Evolutionary conservation across 2,113 vertebrate species (phyloP), one percentile per base, ranked within the genome.

Genomic region (Fulmarus glacialis): DNA sequence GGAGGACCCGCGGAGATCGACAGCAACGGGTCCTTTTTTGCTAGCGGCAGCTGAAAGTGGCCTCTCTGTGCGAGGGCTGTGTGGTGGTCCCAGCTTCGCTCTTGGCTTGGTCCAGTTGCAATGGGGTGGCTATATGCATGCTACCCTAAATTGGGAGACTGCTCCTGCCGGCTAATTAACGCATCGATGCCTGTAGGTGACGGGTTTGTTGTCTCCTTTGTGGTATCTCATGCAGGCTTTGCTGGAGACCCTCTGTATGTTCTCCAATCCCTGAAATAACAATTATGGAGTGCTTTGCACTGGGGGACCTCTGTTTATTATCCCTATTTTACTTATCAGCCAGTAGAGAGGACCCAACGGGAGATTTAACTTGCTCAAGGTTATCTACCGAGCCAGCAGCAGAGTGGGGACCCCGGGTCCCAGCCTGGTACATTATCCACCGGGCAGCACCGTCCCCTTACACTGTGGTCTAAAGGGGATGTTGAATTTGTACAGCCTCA

Each of bases 51-150:
- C 48, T 62, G 83, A 4, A 70, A 45, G 34, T 0, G 26, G 7
- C 34, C 21, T 27, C 21, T 64, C 24, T 0, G 0, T 14, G 32
- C 5, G 4, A 48, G 40, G 60, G 47, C 32, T 43, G 42, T n/a
- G 23, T 27, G 48, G 7, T 26, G 63, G 17, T 60, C 53, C 63
- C 68, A 48, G 60, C 27, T 45, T 58, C 1, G 1, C 30, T 30
- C 26, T 64, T 22, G 45, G 26, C 67, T 55, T 12, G 29, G 6
- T 16, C 53, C 6, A 9, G 16, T 15, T 75, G 92, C 45, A 36
- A 74, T 78, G 2, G 21, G 55, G 4, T 45, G 38, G 3, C 8
- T n/a, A 17, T 6, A 9, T 4, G 16, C 13, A 0, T 1, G 24
- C 21, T 47, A 3, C 78, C 29, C 45, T n/a, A 5, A 42, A 8